These are phyloP conservation scores for Gallinago jamesoni DNA, from an alignment of 2,113 vertebrate genomes.

Conservation along the genomic window DNA sequence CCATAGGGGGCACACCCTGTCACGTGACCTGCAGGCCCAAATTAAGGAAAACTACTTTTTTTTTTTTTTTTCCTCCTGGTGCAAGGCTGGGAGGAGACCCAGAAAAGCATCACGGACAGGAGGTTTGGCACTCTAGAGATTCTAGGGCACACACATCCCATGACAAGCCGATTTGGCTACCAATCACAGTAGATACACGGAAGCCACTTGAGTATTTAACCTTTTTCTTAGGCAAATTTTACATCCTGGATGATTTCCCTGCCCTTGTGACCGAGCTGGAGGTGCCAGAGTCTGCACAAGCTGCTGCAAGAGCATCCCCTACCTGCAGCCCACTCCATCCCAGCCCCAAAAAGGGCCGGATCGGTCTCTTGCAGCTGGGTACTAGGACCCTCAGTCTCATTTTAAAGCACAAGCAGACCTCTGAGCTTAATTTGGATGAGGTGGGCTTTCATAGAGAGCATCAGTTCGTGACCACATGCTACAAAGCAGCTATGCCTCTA, in stretches of 20 bases:
- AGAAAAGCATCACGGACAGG: accelerated
- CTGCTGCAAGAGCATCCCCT: neutral
- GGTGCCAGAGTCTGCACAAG: neutral
- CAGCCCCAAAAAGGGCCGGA: neutral
- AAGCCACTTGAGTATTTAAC: neutral
- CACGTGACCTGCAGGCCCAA: neutral
- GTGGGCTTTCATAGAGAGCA: neutral
- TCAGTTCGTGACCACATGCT: neutral
- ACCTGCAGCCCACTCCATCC: neutral
- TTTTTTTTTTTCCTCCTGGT: neutral
- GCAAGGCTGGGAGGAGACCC: neutral
- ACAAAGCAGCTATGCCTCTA: neutral
- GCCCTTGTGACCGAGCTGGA: neutral
- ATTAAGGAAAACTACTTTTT: neutral
- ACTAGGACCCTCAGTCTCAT: neutral
- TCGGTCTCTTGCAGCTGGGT: neutral
- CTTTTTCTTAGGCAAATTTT: neutral
- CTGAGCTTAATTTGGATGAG: neutral
- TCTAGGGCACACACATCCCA: accelerated
- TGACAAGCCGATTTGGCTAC: neutral
- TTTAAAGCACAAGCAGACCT: neutral
- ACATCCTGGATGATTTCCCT: neutral
- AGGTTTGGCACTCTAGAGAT: neutral
- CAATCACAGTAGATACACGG: neutral
- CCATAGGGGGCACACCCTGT: neutral